These are phyloP conservation scores for Yponomeuta sedellus DNA, from an alignment of 2,888 invertebrate genomes.

Conservation along the genomic window DNA sequence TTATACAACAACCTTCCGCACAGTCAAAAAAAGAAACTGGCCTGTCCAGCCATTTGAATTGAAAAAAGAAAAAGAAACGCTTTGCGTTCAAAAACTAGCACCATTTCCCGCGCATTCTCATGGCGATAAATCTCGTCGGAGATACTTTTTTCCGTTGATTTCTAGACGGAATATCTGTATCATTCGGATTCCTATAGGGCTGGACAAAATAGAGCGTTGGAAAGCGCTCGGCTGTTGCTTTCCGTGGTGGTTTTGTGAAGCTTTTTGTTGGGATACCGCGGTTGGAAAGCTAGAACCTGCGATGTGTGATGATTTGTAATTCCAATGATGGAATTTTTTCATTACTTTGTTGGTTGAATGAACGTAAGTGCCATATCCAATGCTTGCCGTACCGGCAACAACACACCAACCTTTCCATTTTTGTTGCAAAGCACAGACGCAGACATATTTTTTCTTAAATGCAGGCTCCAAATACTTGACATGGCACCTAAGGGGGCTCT, in stretches of 20 bases:
- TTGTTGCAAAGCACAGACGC: too few relatives aligned
- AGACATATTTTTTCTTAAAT: too few relatives aligned
- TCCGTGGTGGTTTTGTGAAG: not conserved
- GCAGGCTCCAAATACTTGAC: too few relatives aligned
- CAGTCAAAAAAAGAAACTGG: not conserved
- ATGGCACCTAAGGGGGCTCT: too few relatives aligned
- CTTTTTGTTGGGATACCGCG: not conserved
- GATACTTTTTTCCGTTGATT: constrained; percentile 15
- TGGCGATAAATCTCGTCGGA: constrained; percentile 14
- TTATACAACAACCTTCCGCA: too few relatives aligned
- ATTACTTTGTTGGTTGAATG: too few relatives aligned
- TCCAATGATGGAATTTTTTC: not conserved
- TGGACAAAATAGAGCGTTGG: constrained; percentile 12
- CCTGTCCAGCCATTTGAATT: not conserved
- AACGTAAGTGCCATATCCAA: too few relatives aligned
- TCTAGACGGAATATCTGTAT: constrained; percentile 12
- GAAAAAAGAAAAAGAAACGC: not conserved
- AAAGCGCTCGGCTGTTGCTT: not conserved
- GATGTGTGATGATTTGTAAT: not conserved
- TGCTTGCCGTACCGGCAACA: too few relatives aligned
- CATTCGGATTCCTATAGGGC: constrained; percentile 2
- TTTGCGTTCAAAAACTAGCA: not conserved
- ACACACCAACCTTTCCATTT: too few relatives aligned
- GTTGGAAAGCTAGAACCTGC: not conserved
- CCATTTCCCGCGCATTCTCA: constrained; percentile 2